phyloP scores from a whole-genome alignment of 2,113 vertebrate species.

The Salvelinus fontinalis region DNA sequence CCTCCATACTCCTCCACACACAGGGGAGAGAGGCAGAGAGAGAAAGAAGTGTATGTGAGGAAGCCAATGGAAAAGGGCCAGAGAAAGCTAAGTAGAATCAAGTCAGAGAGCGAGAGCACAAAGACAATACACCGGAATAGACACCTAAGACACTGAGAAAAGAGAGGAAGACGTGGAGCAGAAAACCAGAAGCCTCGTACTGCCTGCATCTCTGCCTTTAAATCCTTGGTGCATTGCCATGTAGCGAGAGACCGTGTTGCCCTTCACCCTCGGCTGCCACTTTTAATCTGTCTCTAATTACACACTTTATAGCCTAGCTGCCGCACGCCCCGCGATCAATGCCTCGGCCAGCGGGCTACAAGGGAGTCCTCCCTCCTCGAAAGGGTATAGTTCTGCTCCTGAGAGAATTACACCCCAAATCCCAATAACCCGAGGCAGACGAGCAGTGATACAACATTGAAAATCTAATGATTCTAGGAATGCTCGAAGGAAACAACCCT shows the following conservation, averaged over 20 bases:
- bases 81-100: neutral
- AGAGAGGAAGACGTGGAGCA: neutral
- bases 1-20: no score
- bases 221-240: slow-evolving; percentile 11
- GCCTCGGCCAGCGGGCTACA: slow-evolving; percentile 25
- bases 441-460: slow-evolving; percentile 16
- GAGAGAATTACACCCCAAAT: slow-evolving; percentile 33
- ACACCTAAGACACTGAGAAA: neutral
- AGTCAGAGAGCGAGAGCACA: neutral
- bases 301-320: slow-evolving; percentile 41
- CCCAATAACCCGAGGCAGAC: slow-evolving; percentile 14
- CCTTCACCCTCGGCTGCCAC: slow-evolving; percentile 7
- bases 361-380: slow-evolving; percentile 34
- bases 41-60: neutral
- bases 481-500: slow-evolving; percentile 34
- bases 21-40: neutral
- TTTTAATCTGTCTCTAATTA: slow-evolving; percentile 46
- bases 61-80: no score
- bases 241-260: neutral
- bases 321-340: slow-evolving; percentile 28
- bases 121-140: no score
- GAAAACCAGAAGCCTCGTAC: neutral
- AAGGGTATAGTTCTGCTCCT: slow-evolving; percentile 28
- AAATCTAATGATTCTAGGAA: slow-evolving; percentile 30
- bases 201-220: neutral